Percentiles rank a stretch among this genome's conserved stretches.
Conservation (phyloP, 37 sponge, comb jelly and placozoan species). For the Axinella damicornis region DNA sequence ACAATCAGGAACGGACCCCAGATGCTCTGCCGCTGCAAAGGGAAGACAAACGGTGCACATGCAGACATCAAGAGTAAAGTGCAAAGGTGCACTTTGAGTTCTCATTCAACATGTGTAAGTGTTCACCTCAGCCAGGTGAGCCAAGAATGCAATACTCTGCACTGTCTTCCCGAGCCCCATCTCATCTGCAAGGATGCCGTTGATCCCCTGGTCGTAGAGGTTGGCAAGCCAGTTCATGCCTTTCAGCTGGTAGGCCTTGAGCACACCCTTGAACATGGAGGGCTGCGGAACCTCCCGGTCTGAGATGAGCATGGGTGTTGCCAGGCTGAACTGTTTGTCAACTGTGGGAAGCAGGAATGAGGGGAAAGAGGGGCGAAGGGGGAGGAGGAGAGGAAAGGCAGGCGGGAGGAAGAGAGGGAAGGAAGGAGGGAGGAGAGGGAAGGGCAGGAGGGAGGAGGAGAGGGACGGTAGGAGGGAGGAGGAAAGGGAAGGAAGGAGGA, state of each 20-base stretch:
- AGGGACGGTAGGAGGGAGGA: too few species aligned
- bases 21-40: constrained; percentile 69
- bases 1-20: constrained; percentile 97
- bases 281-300: constrained; percentile 85
- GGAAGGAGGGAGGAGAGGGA: neutral
- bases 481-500: neutral
- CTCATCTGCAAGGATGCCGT: constrained; percentile 97
- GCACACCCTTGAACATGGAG: constrained; percentile 77
- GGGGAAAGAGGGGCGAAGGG: neutral
- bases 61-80: too few species aligned
- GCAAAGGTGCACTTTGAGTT: too few species aligned
- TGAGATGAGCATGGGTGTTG: constrained; percentile 75
- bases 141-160: constrained; percentile 89
- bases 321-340: constrained; percentile 87
- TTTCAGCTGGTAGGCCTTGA: constrained; percentile 93
- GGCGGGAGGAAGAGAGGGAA: neutral
- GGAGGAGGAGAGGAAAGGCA: neutral
- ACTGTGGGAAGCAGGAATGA: constrained; percentile 41
- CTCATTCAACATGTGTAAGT: too few species aligned
- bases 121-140: constrained; percentile 87
- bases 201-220: constrained; percentile 96
- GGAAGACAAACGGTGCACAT: too few species aligned
- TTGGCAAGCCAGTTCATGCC: constrained; percentile 98
- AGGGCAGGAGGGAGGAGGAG: too few species aligned
- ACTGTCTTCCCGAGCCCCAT: constrained; percentile 98